phyloP scores from a whole-genome alignment of 2,888 invertebrate species.

The Diarsia brunnea region DNA sequence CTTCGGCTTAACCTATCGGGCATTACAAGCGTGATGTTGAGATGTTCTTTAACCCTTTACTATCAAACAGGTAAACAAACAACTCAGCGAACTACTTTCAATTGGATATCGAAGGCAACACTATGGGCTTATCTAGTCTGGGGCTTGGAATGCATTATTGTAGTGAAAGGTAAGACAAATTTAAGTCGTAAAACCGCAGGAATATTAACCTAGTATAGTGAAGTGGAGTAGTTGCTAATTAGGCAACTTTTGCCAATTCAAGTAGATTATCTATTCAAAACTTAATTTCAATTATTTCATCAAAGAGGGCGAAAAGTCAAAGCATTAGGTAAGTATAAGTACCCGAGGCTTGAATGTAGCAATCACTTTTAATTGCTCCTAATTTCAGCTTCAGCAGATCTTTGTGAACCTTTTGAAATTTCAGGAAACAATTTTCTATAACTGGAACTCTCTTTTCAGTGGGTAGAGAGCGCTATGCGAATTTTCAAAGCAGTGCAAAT shows the following conservation, averaged over 20 bases:
- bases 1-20: no score
- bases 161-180: conserved; percentile 81
- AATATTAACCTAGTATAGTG: not conserved
- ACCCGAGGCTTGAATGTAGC: conserved; percentile 24
- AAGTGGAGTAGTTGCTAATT: not conserved
- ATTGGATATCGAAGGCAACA: conserved; percentile 92
- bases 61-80: conserved; percentile 79
- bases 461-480: conserved; percentile 88
- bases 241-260: not conserved
- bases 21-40: not conserved
- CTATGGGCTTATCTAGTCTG: conserved; percentile 93
- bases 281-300: conserved; percentile 27
- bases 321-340: conserved; percentile 13
- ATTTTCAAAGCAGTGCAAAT: conserved; percentile 90
- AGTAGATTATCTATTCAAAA: conserved; percentile 8
- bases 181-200: not conserved
- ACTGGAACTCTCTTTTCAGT: conserved; percentile 78
- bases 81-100: conserved; percentile 89
- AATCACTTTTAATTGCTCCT: conserved; percentile 52
- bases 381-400: conserved; percentile 46
- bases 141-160: conserved; percentile 91
- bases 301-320: conserved; percentile 1
- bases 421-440: conserved; percentile 50
- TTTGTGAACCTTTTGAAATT: conserved; percentile 47
- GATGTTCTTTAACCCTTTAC: not conserved